Conservation (phyloP, 53 echinoderm and acorn worm genomes). For the Mesocentrotus franciscanus region DNA sequence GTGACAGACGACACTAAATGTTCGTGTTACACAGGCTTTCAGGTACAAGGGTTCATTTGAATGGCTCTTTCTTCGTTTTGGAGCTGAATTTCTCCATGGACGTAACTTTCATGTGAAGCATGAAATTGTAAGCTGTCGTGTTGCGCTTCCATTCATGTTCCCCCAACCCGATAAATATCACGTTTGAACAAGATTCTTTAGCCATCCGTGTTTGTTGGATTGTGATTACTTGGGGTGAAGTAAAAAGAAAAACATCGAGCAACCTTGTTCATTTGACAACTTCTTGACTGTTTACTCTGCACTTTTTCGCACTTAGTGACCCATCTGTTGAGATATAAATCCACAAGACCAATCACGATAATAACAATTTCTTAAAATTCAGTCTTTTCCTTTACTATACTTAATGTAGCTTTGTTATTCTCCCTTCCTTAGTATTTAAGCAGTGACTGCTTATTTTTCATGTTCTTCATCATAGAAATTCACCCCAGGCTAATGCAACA, state of each 20-base stretch:
- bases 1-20: slow-evolving; percentile 28
- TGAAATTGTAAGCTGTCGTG: slow-evolving; percentile 37
- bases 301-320: slow-evolving; percentile 6
- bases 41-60: not conserved
- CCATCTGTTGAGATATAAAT: not conserved
- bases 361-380: not conserved
- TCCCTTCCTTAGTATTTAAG: not conserved
- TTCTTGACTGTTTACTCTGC: slow-evolving; percentile 11
- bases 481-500: no score
- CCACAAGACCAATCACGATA: not conserved
- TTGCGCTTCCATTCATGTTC: slow-evolving; percentile 22
- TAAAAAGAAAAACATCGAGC: slow-evolving; percentile 35
- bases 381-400: not conserved
- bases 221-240: not conserved
- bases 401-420: not conserved
- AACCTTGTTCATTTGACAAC: slow-evolving; percentile 19
- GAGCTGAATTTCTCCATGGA: slow-evolving; percentile 3
- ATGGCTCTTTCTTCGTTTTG: not conserved
- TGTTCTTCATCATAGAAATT: not conserved
- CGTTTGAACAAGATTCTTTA: slow-evolving; percentile 40
- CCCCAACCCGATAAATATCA: slow-evolving; percentile 40
- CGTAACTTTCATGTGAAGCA: not conserved
- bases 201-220: not conserved
- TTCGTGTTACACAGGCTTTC: not conserved
- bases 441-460: not conserved